Conservation (phyloP, 2,888 invertebrate genomes). For the Temnothorax ravouxi region DNA sequence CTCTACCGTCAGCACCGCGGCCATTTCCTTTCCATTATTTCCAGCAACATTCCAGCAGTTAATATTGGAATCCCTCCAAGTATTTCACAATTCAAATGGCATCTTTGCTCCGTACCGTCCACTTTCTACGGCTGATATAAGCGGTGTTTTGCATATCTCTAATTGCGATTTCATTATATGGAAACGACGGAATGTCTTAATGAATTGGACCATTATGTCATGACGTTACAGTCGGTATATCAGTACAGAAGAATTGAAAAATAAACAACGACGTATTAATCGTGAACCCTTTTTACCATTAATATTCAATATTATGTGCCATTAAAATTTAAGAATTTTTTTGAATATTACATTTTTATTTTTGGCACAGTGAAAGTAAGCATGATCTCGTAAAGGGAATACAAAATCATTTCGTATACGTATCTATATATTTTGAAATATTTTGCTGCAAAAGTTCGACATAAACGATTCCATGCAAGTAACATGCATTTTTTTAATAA, state of each 20-base stretch:
- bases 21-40: conserved; percentile 77
- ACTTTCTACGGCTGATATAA: conserved; percentile 75
- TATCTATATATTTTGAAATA: conserved; percentile 32
- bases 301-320: not conserved
- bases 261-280: conserved; percentile 16
- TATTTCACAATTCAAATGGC: conserved; percentile 81
- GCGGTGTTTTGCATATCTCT: conserved; percentile 82
- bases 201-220: conserved; percentile 79
- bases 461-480: conserved; percentile 26
- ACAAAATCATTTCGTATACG: not conserved
- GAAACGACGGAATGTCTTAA: conserved; percentile 79
- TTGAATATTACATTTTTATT: conserved; percentile 48
- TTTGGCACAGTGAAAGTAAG: conserved; percentile 48
- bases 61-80: conserved; percentile 82
- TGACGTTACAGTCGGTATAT: conserved; percentile 16
- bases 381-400: not conserved
- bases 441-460: conserved; percentile 42
- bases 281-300: not conserved
- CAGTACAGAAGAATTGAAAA: conserved; percentile 57
- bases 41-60: conserved; percentile 71
- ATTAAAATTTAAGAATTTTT: conserved; percentile 40
- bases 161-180: conserved; percentile 82
- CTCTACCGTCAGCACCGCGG: conserved; percentile 49
- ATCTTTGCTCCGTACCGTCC: conserved; percentile 69
- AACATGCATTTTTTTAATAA: conserved; percentile 59